Evolutionary conservation across 2,888 invertebrate genomes (phyloP), one percentile per base, ranked within the genome.

Genomic region (Drosophila lutescens): DNA sequence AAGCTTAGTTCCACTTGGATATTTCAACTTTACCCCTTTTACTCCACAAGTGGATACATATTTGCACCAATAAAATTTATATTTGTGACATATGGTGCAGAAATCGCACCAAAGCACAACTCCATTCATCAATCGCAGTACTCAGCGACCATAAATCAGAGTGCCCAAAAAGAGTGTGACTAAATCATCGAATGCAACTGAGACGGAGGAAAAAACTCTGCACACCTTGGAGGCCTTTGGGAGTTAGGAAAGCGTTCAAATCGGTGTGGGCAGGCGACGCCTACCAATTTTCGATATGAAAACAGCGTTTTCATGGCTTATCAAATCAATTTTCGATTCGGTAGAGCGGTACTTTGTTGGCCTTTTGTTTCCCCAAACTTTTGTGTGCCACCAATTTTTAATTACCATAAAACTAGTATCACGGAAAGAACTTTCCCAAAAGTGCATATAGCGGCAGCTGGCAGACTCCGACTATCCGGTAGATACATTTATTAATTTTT

Each of bases 401-500:
- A 83, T 83, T 83, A 79, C 69, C 84, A 76, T 80, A 77, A 54
- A 53, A 32, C 43, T 41, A 69, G 54, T 60, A 71, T 63, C 65
- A 36, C 10, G 49, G 38, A 15, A 44, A 78, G 86, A 86, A 75
- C 77, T 86, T 73, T 83, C 83, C 54, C 71, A 77, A 80, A 80
- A 80, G 79, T 75, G 73, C 70, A 70, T 56, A 65, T 49, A 50
- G 30, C 44, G 12, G 49, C 65, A 74, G 80, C 65, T 74, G 74
- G 62, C 57, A 38, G 38, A 59, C 49, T 4, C 34, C 50, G 56
- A 56, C 70, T 43, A 68, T 68, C 61, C 72, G 73, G 60, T 74
- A 80, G 77, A 80, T 86, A 77, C 76, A 84, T 81, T 86, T 83
- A 83, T 83, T 79, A 78, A 84, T 74, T 81, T 69, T 73, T 73